phyloP scores from a whole-genome alignment of 2,888 invertebrate genomes.

The Cryptosula pallasiana region DNA sequence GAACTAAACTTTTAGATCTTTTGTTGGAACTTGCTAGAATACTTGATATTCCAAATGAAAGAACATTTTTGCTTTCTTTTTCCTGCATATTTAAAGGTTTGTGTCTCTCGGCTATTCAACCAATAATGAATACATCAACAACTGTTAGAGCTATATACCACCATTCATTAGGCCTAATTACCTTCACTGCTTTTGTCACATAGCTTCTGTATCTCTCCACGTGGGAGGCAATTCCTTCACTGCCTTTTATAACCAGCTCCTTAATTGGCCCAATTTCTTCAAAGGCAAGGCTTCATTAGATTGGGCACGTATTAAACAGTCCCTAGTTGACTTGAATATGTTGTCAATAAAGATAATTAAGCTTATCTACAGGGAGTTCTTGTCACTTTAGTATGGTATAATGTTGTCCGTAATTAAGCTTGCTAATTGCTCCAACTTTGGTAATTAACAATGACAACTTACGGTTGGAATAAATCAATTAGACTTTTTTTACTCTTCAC shows the following conservation, averaged over 20 bases:
- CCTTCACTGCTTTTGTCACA: background rate
- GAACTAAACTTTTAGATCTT: no score
- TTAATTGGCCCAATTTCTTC: slow-evolving; percentile 14
- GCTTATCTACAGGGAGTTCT: background rate
- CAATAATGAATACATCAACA: no score
- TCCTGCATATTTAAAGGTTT: no score
- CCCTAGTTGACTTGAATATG: background rate
- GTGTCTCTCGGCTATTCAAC: no score
- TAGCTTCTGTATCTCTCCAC: background rate
- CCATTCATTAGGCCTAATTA: slow-evolving; percentile 3
- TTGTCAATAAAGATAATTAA: slow-evolving; percentile 11
- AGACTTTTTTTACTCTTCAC: no score
- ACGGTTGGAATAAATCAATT: no score
- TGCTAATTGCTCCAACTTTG: background rate
- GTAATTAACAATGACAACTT: slow-evolving; percentile 2
- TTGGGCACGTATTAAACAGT: background rate
- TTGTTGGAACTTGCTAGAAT: background rate
- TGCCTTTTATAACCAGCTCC: background rate
- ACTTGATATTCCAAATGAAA: slow-evolving; percentile 20
- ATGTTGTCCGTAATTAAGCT: slow-evolving; percentile 18
- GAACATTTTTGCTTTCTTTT: background rate
- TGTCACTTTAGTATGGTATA: slow-evolving; percentile 12
- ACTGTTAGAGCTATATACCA: slow-evolving; percentile 1
- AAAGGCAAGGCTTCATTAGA: slow-evolving; percentile 5
- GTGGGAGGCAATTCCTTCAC: background rate